phyloP scores from a whole-genome alignment of 2,888 invertebrate species.

The Zaprionus bogoriensis region DNA sequence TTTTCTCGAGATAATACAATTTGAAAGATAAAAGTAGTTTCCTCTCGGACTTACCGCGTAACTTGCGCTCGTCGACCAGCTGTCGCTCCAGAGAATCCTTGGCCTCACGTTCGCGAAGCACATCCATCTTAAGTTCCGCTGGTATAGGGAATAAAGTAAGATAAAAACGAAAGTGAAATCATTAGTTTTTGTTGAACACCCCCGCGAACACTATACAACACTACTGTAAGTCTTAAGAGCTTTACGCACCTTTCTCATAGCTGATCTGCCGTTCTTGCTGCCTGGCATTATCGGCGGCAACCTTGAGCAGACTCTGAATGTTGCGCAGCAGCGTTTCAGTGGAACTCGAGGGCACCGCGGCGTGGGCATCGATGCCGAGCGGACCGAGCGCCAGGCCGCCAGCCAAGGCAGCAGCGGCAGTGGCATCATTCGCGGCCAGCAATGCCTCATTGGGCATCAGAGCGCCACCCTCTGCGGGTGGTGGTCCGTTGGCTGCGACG shows the following conservation, averaged over 20 bases:
- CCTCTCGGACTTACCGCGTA: too few relatives aligned
- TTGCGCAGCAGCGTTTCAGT: conserved; percentile 97
- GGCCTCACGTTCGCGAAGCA: conserved; percentile 94
- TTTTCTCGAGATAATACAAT: too few relatives aligned
- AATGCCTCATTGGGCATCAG: conserved; percentile 80
- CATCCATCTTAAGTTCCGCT: conserved; percentile 98
- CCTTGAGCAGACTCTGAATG: conserved; percentile 97
- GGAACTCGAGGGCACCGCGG: conserved; percentile 84
- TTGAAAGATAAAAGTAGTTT: too few relatives aligned
- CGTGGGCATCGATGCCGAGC: conserved; percentile 81
- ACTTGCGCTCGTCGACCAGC: conserved; percentile 96
- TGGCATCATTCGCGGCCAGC: conserved; percentile 77
- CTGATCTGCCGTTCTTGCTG: conserved; percentile 97
- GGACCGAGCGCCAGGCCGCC: conserved; percentile 79
- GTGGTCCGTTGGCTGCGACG: conserved; percentile 77
- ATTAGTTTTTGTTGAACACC: too few relatives aligned
- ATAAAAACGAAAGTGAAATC: not conserved
- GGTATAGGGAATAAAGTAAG: conserved; percentile 12
- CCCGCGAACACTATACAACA: too few relatives aligned
- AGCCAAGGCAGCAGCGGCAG: conserved; percentile 79
- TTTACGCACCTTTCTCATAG: conserved; percentile 97
- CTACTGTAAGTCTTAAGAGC: too few relatives aligned
- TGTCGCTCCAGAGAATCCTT: conserved; percentile 97
- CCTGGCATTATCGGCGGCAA: conserved; percentile 98
- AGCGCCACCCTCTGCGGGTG: conserved; percentile 70